Base-by-base conservation (phyloP, 2,888 invertebrate species). In the Elysia crispata region DNA sequence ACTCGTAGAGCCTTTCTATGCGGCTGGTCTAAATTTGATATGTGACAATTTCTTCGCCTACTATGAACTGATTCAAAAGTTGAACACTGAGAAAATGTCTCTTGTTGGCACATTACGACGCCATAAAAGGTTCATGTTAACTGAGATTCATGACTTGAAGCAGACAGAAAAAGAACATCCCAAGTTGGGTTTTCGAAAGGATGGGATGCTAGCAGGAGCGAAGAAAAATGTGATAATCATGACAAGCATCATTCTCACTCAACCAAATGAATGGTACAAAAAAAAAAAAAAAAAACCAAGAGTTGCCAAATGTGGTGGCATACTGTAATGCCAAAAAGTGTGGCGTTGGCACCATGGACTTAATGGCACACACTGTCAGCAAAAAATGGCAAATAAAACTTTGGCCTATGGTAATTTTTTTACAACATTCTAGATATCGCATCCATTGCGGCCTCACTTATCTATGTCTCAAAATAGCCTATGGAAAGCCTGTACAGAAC, bases 361-460 rank as follows among this genome's bases (percentile, higher is more conserved):
- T 83, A 15, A 69, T 81, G 74, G 80, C 82, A 5, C 69, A 75
- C n/a, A 73, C 64, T 25, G 78, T 64, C 72, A 50, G 83, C 28
- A 30, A 54, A 1, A 76, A 77, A 50, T 8, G 79, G 25, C 72
- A 72, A 33, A 82, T 60, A 57, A 81, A 81, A 64, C 67, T 76
- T 15, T 83, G 83, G 84, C 83, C 81, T 15, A 73, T 83, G 76
- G 83, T 78, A 1, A 23, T 83, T 11, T 82, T 79, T 49, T 41
- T 74, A 23, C 66, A 82, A 83, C 67, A 76, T 74, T 20, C 20
- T 84, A 28, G 84, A 84, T 62, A 66, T 82, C 76, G 89, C 25
- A 82, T 87, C 76, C 69, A 81, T 83, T 49, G 83, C 81, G 15
- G 72, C 80, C 13, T 69, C 64, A 54, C 64, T 82, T 6, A 54